Evolutionary conservation across 2,888 invertebrate species (phyloP), one percentile per base, ranked within the genome.

Genomic region (Eupithecia insigniata): DNA sequence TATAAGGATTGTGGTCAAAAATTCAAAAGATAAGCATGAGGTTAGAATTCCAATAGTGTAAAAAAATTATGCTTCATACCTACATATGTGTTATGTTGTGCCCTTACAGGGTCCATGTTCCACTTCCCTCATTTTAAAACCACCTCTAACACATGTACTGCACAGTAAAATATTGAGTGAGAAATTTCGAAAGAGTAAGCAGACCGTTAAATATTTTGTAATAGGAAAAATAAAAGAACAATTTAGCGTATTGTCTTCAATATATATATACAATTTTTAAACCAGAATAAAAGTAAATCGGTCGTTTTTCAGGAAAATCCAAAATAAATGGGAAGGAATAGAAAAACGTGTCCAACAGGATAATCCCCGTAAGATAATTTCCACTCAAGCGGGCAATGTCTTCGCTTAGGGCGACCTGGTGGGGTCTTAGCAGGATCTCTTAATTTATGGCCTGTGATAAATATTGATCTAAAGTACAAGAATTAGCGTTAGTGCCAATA

Each of bases 381-480:
- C 89, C 89, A 90, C 85, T 87, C 87, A 89, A 89, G 88, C 89
- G 88, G 85, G 84, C 87, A 85, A 89, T 89, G 89, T 91, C 89
- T 89, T 89, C 85, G 86, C 84, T 85, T 87, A 87, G 87, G 88
- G 84, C 84, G 84, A 85, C 84, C 89, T 90, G 92, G 89, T 90
- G 92, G 55, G 90, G 92, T 89, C 92, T 93, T 93, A 92, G 90
- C 90, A 87, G 91, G 92, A 93, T 92, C 93, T 93, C 93, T 92
- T 93, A 93, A 94, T 93, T 93, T 94, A 93, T 94, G 89, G 93
- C 92, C 78, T 82, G 78, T 82, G 84, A 85, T 89, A 84, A 83
- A 78, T 80, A 80, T 78, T 77, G 81, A 83, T 72, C n/a, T 76
- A 82, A 71, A 74, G 2, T 74, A 73, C 16, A 55, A 77, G 73